A percentile compares a stretch with the other conserved stretches of the same genome.
phyloP scores from a whole-genome alignment of 2,797 vertebrate genomes.

The Pseudochirops cupreus region DNA sequence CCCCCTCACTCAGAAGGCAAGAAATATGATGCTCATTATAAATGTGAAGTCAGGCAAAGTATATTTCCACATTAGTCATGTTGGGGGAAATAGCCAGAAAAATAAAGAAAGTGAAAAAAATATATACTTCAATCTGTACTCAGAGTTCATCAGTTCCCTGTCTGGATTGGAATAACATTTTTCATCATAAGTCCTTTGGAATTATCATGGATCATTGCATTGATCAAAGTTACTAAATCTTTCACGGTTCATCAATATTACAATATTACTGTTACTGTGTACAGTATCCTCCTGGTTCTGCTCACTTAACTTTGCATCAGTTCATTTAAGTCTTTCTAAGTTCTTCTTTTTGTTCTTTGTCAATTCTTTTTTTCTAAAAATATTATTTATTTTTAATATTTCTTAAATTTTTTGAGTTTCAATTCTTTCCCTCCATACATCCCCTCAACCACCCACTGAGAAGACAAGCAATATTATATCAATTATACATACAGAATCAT shows the following conservation, averaged over 20 bases:
- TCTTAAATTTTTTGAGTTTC: neutral
- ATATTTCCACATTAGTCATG: neutral
- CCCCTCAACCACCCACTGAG: neutral
- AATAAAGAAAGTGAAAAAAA: too few relatives aligned
- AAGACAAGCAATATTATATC: neutral
- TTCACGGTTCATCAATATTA: neutral
- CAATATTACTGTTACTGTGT: neutral
- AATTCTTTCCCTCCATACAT: neutral
- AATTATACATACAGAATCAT: neutral
- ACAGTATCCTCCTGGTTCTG: neutral
- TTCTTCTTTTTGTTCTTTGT: too few relatives aligned
- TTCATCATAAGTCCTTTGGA: too few relatives aligned
- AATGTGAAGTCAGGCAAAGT: neutral
- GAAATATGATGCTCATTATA: neutral
- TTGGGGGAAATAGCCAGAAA: neutral
- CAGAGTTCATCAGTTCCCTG: too few relatives aligned
- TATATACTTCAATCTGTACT: too few relatives aligned
- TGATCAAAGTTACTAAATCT: too few relatives aligned
- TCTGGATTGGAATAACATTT: too few relatives aligned
- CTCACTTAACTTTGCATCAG: too few relatives aligned
- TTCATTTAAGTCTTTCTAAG: neutral
- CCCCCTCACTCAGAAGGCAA: neutral
- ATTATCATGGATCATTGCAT: too few relatives aligned
- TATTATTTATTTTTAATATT: neutral
- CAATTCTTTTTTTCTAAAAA: too few relatives aligned